Base-by-base conservation (phyloP, 1,140 invertebrate genomes). In the Heliconius himera region DNA sequence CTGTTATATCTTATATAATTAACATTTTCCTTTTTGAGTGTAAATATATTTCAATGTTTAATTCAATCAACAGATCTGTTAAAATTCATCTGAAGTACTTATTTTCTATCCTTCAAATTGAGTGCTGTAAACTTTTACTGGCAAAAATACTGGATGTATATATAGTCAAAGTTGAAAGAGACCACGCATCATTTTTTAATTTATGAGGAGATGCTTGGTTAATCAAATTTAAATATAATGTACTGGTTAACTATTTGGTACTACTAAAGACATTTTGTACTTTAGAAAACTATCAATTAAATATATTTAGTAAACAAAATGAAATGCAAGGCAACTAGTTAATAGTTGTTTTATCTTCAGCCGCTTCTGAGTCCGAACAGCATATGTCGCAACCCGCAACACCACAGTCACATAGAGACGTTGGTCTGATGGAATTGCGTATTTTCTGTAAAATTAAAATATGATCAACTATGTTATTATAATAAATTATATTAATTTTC, bases 361-460 rank as follows among this genome's bases (percentile, higher is more conserved):
- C 87, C 13, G 90, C 85, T 46, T 94, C 93, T 13, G 93, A 93
- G 2, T 94, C 93, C 41, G 93, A 94, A 81, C 85, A 92, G 86
- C 93, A 94, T 77, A 93, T 88, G 79, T 93, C 93, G 89, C 93
- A 94, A 82, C 89, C 92, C 73, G 88, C 87, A 8, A 93, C 85
- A 54, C 93, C 93, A 78, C 92, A 94, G 81, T 93, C 93, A 78
- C 93, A 94, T 74, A 92, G 84, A 18, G 90, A 90, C 46, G 88
- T 88, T 41, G 93, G 93, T 8, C 90, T 88, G 79, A 94, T 93
- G 46, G 93, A 93, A 78, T 92, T 84, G 74, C 91, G 90, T 51
- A 94, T 80, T 91, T 93, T 94, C 93, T 94, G 89, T 75, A 76
- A 92, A 91, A 38, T 38, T 20, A 72, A 38, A 66, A 66, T 9